phyloP scores from a whole-genome alignment of 2,888 invertebrate species.

The Drosophila quinaria region DNA sequence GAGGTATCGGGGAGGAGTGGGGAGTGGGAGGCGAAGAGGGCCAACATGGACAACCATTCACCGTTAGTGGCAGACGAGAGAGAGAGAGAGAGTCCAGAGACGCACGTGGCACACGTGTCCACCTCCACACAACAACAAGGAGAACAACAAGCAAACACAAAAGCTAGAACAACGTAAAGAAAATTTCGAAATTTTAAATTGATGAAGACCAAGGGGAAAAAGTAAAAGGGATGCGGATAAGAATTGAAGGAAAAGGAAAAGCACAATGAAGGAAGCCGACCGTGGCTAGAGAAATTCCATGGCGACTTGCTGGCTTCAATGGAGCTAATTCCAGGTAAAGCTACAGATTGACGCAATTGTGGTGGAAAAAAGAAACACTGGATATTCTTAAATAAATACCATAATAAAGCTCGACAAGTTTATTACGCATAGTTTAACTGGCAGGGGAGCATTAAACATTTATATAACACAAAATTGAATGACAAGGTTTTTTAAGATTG shows the following conservation, averaged over 20 bases:
- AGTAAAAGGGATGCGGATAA: constrained; percentile 25
- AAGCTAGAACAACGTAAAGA: constrained; percentile 11
- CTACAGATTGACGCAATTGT: constrained; percentile 13
- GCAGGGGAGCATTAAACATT: background rate
- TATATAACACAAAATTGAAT: background rate
- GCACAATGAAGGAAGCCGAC: constrained; percentile 29
- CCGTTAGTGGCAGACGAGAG: constrained; percentile 2
- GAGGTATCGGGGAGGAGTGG: background rate
- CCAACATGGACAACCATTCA: constrained; percentile 28
- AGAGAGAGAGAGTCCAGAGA: constrained; percentile 1
- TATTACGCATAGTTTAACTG: constrained; percentile 5
- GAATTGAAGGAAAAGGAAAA: constrained; percentile 22
- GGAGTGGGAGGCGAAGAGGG: too few relatives aligned
- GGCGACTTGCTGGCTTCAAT: constrained; percentile 8
- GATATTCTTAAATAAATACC: background rate
- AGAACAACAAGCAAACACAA: constrained; percentile 12
- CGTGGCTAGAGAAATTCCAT: constrained; percentile 4
- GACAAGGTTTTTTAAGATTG: background rate
- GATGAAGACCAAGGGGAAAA: constrained; percentile 34
- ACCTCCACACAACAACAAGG: constrained; percentile 7
- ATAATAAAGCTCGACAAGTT: constrained; percentile 9
- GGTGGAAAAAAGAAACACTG: constrained; percentile 9
- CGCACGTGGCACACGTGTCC: constrained; percentile 54
- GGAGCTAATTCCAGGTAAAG: constrained; percentile 18
- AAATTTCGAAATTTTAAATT: constrained; percentile 42